Percentiles rank a stretch among this genome's conserved stretches.
These are phyloP conservation scores for Cichladusa arquata DNA, from an alignment of 2,113 vertebrate genomes.

Conservation along the genomic window DNA sequence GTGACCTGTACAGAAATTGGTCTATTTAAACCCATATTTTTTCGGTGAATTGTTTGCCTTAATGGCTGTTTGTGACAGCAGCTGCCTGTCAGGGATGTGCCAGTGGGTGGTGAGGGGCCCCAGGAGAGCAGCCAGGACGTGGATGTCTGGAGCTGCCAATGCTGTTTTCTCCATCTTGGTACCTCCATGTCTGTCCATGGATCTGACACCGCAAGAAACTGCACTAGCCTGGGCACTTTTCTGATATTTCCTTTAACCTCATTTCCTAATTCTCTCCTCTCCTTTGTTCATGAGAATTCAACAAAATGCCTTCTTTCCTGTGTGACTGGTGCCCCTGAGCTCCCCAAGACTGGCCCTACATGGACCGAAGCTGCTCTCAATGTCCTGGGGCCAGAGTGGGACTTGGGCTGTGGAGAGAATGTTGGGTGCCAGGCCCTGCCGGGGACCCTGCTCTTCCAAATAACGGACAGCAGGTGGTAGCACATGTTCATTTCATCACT, in stretches of 20 bases:
- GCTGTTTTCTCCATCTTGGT: neutral
- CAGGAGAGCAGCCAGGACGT: rapidly evolving
- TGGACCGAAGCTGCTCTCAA: rapidly evolving
- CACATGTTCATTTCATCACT: slow-evolving; percentile 7
- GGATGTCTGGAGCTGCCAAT: neutral
- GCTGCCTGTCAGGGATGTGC: neutral
- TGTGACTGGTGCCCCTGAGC: neutral
- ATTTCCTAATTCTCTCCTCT: neutral
- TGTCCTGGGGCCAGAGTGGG: neutral
- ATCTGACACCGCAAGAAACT: neutral
- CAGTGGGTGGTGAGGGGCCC: neutral
- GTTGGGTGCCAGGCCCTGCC: neutral
- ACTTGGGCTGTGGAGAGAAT: rapidly evolving
- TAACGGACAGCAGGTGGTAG: slow-evolving; percentile 52
- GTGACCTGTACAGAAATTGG: neutral
- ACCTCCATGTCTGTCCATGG: rapidly evolving
- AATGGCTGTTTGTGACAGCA: neutral
- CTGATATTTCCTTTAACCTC: neutral
- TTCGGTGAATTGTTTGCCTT: neutral
- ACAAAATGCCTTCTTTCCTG: neutral
- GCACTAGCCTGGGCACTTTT: neutral
- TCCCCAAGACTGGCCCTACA: neutral
- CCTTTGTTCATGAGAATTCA: neutral
- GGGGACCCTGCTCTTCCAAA: slow-evolving; percentile 9
- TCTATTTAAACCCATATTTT: neutral